A percentile compares a stretch with the other conserved stretches of the same genome.
Evolutionary conservation across 2,888 invertebrate species (phyloP).

Genomic region (Operophtera brumata): DNA sequence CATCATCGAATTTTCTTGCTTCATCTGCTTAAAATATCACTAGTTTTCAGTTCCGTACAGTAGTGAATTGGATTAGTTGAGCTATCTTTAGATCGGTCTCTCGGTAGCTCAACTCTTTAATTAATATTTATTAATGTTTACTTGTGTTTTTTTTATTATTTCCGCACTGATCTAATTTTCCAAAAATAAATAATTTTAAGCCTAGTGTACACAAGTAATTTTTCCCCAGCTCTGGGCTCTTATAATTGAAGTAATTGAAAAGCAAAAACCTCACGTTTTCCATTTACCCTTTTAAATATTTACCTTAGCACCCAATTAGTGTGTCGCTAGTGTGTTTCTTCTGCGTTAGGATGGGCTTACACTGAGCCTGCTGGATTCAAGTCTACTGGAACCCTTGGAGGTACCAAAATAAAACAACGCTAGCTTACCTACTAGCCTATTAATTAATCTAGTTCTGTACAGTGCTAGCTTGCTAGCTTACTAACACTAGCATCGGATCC

Average conservation of each 20-base stretch:
- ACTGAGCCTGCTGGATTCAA: constrained; percentile 16
- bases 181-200: constrained; percentile 27
- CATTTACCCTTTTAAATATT: constrained; percentile 74
- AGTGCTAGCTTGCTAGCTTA: too few relatives aligned
- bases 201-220: constrained; percentile 31
- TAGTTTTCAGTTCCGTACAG: too few relatives aligned
- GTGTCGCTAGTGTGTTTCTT: constrained; percentile 56
- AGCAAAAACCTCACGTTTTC: constrained; percentile 67
- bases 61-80: too few relatives aligned
- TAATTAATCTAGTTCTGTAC: too few relatives aligned
- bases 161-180: constrained; percentile 7
- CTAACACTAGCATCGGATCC: too few relatives aligned
- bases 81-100: too few relatives aligned
- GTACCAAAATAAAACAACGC: neutral
- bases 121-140: too few relatives aligned
- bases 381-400: constrained; percentile 6
- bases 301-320: constrained; percentile 76
- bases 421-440: too few relatives aligned
- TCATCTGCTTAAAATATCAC: too few relatives aligned
- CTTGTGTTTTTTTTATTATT: too few relatives aligned
- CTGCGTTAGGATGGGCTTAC: constrained; percentile 39
- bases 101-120: too few relatives aligned
- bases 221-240: constrained; percentile 47
- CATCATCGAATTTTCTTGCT: too few relatives aligned
- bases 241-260: constrained; percentile 75